Evolutionary conservation across 2,888 invertebrate genomes (phyloP), one percentile per base, ranked within the genome.

Genomic region (Pristionchus arcanus): DNA sequence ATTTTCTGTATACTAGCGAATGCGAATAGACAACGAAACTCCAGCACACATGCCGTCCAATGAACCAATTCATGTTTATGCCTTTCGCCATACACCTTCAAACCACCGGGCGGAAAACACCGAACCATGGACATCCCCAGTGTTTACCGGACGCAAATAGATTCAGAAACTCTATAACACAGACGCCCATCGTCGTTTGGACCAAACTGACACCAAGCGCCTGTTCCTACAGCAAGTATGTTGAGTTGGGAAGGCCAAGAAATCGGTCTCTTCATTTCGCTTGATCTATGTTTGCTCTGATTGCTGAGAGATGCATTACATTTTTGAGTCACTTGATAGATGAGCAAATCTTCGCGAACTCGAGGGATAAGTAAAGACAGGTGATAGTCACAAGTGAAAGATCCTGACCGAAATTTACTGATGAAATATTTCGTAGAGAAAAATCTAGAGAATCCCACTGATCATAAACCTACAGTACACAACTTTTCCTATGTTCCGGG

Each of bases 141-240:
- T 63, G 63, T 63, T 63, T n/a, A n/a, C 63, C 63, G 63, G 63
- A n/a, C 63, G n/a, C 63, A 63, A 63, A 63, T 63, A 63, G 63
- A 63, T n/a, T n/a, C 11, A 11, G n/a, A 63, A 63, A 25, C n/a
- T 3, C 63, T 63, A 63, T 25, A 63, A 63, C 59, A 59, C 63
- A 63, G n/a, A 25, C n/a, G n/a, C 59, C 42, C 42, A 13, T 49
- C 42, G 42, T 11, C 42, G 42, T 49, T 49, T 49, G 42, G 63
- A 1, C 63, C 63, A 63, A 63, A 63, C n/a, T n/a, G 63, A 63
- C 63, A n/a, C 25, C 11, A 25, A 55, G 55, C 63, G 63, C 63
- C 63, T 63, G 63, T 63, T 63, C 63, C 63, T n/a, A 63, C 63
- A 25, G 63, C 63, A 25, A 19, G 4, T 19, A 19, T 59, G 59